Conservation (phyloP, 1,140 invertebrate species). For the Bombus difficillimus region DNA sequence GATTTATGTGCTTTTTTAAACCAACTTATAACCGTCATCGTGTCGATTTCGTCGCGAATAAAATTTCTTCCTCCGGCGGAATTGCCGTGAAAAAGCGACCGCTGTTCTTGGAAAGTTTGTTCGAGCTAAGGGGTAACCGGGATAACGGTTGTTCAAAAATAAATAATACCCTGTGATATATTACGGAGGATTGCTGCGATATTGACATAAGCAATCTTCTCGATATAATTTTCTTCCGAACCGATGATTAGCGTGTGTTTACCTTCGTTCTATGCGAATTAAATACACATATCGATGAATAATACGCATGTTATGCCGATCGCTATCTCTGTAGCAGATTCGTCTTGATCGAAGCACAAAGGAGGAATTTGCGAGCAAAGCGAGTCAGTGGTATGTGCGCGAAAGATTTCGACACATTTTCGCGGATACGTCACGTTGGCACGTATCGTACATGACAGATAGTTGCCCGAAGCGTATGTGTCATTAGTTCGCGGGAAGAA, state of each 20-base stretch:
- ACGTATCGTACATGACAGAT: constrained; percentile 22
- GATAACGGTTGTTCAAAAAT: not conserved
- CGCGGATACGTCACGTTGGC: constrained; percentile 6
- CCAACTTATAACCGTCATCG: constrained; percentile 13
- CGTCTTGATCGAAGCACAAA: no score
- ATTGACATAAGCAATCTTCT: not conserved
- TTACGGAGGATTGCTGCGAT: not conserved
- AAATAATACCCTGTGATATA: not conserved
- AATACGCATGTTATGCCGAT: no score
- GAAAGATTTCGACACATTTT: constrained; percentile 20
- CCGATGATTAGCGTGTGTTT: not conserved
- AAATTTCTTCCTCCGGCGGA: constrained; percentile 5
- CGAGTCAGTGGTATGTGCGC: not conserved
- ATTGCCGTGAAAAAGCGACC: constrained; percentile 3
- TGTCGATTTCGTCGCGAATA: constrained; percentile 25
- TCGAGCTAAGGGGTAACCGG: not conserved
- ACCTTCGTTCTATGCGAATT: not conserved
- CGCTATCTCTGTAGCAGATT: no score
- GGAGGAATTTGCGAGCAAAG: no score
- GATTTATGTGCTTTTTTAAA: constrained; percentile 20
- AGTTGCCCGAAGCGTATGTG: constrained; percentile 21
- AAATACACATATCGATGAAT: not conserved
- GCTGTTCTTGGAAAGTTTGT: not conserved
- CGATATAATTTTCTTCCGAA: not conserved
- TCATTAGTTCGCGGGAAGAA: constrained; percentile 23